Evolutionary conservation across 2,888 invertebrate genomes (phyloP), one percentile per base, ranked within the genome.

Genomic region (Alloplasta piceator): DNA sequence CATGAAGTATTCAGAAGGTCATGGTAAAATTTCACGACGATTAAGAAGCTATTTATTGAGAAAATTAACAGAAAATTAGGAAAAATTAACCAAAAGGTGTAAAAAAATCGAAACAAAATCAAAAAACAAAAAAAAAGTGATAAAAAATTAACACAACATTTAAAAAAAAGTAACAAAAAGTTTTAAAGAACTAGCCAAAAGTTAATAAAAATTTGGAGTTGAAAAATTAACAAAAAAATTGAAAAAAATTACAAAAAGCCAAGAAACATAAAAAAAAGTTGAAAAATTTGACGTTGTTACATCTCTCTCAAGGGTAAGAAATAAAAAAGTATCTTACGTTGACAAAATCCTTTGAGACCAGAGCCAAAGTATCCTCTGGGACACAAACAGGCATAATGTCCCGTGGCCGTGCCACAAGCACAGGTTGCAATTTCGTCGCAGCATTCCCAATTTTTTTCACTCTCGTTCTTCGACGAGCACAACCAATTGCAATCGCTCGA

Each of bases 321-420:
- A 82, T 41, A 48, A 71, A 12, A 36, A 10, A 26, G 1, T 46
- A 10, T 26, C 93, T 92, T 92, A 95, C 95, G 93, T 84, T 93
- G 92, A 86, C 95, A 95, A 16, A 94, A 93, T 63, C 94, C 93
- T 82, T 90, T 91, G 1, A 95, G 90, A 0, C 96, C 96, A 12
- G 94, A 94, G 43, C 96, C 96, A 86, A 94, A 95, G 87, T 93
- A 95, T 9, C 96, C 96, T 4, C 93, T 91, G 52, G 93, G 93
- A 85, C 96, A 96, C 26, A 95, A 90, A 85, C 96, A 96, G n/a
- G 94, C 93, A 86, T 95, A 96, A 86, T 95, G 95, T 0, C 96
- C 96, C 0, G 95, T 95, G 14, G 94, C 94, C 4, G 94, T 95
- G 0, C 95, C 95, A 87, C 96, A 96, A 9, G 94, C 93, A 87